Evolutionary conservation across 1,140 invertebrate species (phyloP), one percentile per base, ranked within the genome.

Genomic region (Apis florea): DNA sequence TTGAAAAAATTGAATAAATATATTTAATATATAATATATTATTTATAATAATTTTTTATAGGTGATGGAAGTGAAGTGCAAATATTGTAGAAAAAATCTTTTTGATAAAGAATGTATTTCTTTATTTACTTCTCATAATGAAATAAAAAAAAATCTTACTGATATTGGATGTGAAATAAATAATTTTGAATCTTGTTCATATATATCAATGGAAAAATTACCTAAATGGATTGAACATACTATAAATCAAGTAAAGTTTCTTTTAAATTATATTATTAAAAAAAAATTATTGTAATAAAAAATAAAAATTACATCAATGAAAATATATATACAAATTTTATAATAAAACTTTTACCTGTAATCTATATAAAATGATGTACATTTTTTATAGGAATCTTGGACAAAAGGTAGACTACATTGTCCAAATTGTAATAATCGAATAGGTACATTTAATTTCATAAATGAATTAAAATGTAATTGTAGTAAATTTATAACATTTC

Each of bases 401-500:
- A 92, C 87, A 9, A 93, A 92, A 73, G 92, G 92, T 49, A 92
- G 90, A 86, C 82, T 93, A 63, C 80, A 92, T 76, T 93, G 92
- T 82, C 91, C 90, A 4, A 63, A 91, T 61, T 93, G 92, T 72
- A 91, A 91, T 54, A 90, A 83, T 75, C 89, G 92, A 64, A 79
- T 93, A 82, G 92, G 92, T 53, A 91, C 90, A 0, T 93, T 93
- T 83, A 92, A 93, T 67, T 93, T 93, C 80, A 83, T 93, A 47
- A 92, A 90, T 67, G 82, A 86, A 13, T 76, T 80, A 24, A 92
- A 92, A 75, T 93, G 92, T 73, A 86, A 90, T 49, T 93, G 92
- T 24, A 86, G 86, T 21, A 79, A 88, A 74, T 91, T 86, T 67
- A 61, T 91, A 21, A 82, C 81, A 79, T 91, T 90, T 11, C 90